phyloP scores from a whole-genome alignment of 30 jellyfish, hydroid and myxozoan species.

The Hydractinia echinata region DNA sequence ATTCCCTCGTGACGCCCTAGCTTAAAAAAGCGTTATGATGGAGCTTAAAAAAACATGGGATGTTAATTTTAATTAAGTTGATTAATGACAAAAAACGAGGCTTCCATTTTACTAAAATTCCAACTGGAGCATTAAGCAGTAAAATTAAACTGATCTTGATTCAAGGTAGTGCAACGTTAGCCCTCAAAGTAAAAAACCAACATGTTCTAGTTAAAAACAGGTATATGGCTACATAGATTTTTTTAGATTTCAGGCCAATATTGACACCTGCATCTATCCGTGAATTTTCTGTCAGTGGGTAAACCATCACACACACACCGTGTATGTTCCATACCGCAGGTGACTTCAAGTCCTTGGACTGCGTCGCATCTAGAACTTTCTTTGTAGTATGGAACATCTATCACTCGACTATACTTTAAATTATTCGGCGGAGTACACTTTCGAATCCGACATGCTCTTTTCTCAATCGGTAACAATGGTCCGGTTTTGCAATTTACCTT shows the following conservation, averaged over 20 bases:
- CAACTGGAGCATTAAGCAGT: too few species aligned
- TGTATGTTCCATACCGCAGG: conserved; percentile 36
- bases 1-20: too few species aligned
- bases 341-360: conserved; percentile 37
- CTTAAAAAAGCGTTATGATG: too few species aligned
- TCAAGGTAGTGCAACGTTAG: too few species aligned
- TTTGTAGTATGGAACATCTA: conserved; percentile 29
- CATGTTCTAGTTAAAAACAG: too few species aligned
- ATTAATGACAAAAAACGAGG: too few species aligned
- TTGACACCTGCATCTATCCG: conserved; percentile 70
- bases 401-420: conserved; percentile 16
- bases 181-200: too few species aligned
- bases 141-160: too few species aligned
- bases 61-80: too few species aligned
- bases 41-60: too few species aligned
- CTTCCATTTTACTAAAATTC: too few species aligned
- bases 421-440: conserved; percentile 39
- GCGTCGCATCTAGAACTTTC: conserved; percentile 48
- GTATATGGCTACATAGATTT: not conserved
- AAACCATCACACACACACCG: conserved; percentile 66
- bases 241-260: conserved; percentile 43
- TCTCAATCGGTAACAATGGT: conserved; percentile 54
- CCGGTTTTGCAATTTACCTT: conserved; percentile 56
- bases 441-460: conserved; percentile 47
- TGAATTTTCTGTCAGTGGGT: conserved; percentile 37